A percentile compares a stretch with the other conserved stretches of the same genome.
These are phyloP conservation scores for Cariama cristata DNA, from an alignment of 2,113 vertebrate genomes.

Conservation along the genomic window DNA sequence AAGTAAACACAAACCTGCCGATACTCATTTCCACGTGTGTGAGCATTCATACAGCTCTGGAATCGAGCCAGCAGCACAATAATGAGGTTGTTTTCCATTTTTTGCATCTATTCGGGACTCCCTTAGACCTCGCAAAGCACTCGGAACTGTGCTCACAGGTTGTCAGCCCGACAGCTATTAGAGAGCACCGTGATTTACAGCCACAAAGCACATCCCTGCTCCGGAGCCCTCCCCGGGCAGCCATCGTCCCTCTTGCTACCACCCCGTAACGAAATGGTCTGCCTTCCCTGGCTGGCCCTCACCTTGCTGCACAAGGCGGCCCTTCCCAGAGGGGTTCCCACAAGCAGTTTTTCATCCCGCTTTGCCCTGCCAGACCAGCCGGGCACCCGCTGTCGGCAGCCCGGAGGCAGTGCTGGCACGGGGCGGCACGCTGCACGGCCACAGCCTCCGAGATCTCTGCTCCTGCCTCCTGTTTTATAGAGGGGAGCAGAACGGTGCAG, in stretches of 20 bases:
- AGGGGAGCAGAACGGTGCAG: fast-evolving
- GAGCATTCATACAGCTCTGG: neutral
- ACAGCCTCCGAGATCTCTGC: fast-evolving
- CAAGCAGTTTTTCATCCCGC: fast-evolving
- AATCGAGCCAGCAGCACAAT: neutral
- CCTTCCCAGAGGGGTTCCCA: neutral
- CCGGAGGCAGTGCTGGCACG: neutral
- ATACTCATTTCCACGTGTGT: fast-evolving
- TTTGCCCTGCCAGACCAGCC: neutral
- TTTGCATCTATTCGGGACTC: neutral
- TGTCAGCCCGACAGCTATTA: neutral
- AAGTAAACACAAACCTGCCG: neutral
- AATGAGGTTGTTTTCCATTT: neutral
- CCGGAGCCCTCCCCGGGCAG: neutral
- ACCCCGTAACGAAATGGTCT: fast-evolving
- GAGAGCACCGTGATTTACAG: neutral
- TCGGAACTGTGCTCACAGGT: neutral
- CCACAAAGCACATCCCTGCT: neutral
- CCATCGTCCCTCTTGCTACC: fast-evolving
- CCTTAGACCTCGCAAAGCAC: neutral
- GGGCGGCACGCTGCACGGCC: fast-evolving
- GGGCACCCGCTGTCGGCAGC: neutral
- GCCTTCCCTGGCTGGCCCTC: neutral
- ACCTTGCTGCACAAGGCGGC: neutral
- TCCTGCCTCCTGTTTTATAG: neutral